These are phyloP conservation scores for Pseudochirops corinnae DNA, from an alignment of 2,797 vertebrate species.

Conservation along the genomic window DNA sequence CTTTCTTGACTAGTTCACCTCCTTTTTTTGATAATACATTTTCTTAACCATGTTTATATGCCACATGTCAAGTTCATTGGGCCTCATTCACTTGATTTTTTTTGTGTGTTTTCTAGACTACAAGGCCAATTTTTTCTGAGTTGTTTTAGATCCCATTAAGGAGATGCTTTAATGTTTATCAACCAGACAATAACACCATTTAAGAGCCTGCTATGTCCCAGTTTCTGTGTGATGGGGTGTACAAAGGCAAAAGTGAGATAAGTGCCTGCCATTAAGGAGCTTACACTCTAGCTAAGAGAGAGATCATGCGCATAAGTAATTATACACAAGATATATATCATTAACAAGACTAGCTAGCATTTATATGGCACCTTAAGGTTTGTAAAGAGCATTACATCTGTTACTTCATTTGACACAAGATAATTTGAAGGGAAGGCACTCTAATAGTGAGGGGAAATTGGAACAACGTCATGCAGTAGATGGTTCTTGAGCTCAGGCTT, in stretches of 20 bases:
- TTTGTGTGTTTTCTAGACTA: neutral
- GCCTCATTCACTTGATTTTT: neutral
- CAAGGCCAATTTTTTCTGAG: neutral
- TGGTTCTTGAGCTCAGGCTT: too few relatives aligned
- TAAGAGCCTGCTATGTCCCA: neutral
- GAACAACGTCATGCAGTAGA: too few relatives aligned
- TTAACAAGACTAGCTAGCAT: neutral
- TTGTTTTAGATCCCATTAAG: neutral
- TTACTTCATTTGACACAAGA: neutral
- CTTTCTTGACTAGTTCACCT: neutral
- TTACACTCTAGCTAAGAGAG: neutral
- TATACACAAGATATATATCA: neutral
- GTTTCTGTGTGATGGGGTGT: neutral
- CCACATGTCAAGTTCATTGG: neutral
- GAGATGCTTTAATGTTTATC: neutral
- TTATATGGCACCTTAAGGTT: neutral
- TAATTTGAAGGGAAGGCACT: neutral
- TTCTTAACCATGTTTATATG: neutral
- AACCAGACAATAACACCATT: neutral
- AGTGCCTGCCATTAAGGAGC: neutral
- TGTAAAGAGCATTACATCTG: neutral
- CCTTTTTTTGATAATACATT: neutral
- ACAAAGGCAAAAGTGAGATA: neutral
- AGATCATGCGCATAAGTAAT: neutral
- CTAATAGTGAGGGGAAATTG: neutral